Evolutionary conservation across 2,113 vertebrate genomes (phyloP).

Genomic region (Solenodon paradoxus): DNA sequence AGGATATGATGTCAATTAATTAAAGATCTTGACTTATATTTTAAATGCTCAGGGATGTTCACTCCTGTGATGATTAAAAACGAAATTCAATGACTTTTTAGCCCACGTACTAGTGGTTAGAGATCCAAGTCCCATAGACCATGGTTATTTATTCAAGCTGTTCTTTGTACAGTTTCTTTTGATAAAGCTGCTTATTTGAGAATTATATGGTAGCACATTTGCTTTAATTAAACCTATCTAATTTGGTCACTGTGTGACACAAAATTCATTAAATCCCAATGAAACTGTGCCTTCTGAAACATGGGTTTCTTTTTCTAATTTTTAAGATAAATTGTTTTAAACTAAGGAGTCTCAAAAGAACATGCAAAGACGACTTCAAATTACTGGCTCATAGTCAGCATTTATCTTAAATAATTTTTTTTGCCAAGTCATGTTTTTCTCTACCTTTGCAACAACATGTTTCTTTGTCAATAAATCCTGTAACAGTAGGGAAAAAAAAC

Average conservation of each 20-base stretch:
- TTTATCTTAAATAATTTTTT: conserved; percentile 27
- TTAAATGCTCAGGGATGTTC: conserved; percentile 7
- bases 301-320: background rate
- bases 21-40: background rate
- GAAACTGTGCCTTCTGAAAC: background rate
- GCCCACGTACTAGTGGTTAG: background rate
- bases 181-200: background rate
- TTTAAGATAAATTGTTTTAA: background rate
- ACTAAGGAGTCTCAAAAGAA: background rate
- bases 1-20: background rate
- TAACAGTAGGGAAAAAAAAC: background rate
- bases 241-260: background rate
- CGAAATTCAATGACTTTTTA: background rate
- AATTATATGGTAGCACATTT: background rate
- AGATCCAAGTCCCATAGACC: background rate
- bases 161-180: background rate
- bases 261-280: conserved; percentile 25
- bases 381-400: background rate
- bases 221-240: background rate
- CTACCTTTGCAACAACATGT: background rate
- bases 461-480: background rate
- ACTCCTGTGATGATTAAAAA: background rate
- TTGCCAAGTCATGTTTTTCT: background rate
- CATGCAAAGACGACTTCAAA: background rate
- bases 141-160: background rate